Base-by-base conservation (phyloP, 2,113 vertebrate species). In the Triplophysa dalaica region DNA sequence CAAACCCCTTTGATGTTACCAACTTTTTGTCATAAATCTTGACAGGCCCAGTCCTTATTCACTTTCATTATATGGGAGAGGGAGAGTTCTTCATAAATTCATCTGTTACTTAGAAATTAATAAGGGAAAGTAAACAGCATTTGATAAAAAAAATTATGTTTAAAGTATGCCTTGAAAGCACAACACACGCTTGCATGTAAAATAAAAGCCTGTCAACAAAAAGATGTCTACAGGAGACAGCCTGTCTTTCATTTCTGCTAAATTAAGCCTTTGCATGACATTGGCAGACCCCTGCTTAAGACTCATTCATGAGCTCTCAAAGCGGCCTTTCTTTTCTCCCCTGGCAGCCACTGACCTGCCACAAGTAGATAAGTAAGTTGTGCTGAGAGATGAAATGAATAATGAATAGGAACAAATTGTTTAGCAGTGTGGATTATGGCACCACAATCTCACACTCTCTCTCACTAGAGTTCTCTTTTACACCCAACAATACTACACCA, bases 401-500 rank as follows among this genome's bases (percentile, higher is more conserved):
- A 65, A 45, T 81, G 78, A 80, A 84, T 63, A 64, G 74, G 73
- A 66, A 69, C 79, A 78, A 84, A 74, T 75, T 81, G 74, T 63
- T 68, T 74, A 78, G 54, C 54, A 54, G 43, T 62, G 62, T 61
- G 22, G 62, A 77, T 77, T 68, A 73, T 58, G 19, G 54, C 50
- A 21, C 33, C 11, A 41, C 8, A 45, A 61, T 21, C 64, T 72
- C 65, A 29, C 61, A 72, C 26, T 61, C 65, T 67, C 29, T 16
- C 65, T 56, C n/a, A 41, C 58, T 48, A 38, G 33, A 14, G 33
- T n/a, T 26, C 50, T 85, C 22, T 26, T 64, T 78, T 16, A 66
- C 14, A 52, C 45, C 19, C 65, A 50, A 21, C 33, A 70, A 80
- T 66, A 65, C 72, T 16, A 52, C 52, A 45, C 22, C 45, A 52